Evolutionary conservation across 2,113 vertebrate species (phyloP).

Genomic region (Cyprinus carpio): DNA sequence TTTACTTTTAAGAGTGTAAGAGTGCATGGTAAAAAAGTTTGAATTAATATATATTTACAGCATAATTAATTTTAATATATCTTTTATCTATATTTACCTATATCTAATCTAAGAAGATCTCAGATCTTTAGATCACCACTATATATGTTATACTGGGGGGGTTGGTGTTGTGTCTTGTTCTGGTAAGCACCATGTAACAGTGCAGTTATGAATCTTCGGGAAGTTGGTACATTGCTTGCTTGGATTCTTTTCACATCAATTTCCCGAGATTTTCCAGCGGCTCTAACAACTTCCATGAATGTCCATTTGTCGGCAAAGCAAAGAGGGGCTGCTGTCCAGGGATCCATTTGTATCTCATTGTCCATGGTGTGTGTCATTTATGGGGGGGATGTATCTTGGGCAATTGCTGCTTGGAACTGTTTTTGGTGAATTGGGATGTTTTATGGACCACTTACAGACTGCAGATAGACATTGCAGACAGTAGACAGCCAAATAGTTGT

Average conservation of each 20-base stretch:
- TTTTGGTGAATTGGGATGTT: background rate
- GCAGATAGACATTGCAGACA: background rate
- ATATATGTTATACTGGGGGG: background rate
- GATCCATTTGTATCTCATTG: conserved; percentile 28
- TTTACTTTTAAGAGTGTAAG: too few relatives aligned
- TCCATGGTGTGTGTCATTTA: conserved; percentile 23
- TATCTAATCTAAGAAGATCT: background rate
- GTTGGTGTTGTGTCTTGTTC: background rate
- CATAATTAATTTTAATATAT: too few relatives aligned
- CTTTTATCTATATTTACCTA: too few relatives aligned
- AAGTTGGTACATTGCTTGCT: background rate
- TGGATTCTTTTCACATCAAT: conserved; percentile 10
- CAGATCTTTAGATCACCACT: background rate
- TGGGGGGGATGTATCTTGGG: background rate
- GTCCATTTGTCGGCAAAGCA: conserved; percentile 18
- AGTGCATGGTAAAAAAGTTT: too few relatives aligned
- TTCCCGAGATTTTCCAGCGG: conserved; percentile 2
- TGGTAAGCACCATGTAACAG: background rate
- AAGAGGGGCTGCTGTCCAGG: background rate
- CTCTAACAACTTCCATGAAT: conserved; percentile 16
- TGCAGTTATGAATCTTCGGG: background rate
- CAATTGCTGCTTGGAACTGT: conserved; percentile 26
- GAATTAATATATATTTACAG: too few relatives aligned
- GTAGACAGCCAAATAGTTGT: background rate
- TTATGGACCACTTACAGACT: conserved; percentile 2